phyloP scores from a whole-genome alignment of 2,797 vertebrate species.

The Scolopax bukidnonensis region DNA sequence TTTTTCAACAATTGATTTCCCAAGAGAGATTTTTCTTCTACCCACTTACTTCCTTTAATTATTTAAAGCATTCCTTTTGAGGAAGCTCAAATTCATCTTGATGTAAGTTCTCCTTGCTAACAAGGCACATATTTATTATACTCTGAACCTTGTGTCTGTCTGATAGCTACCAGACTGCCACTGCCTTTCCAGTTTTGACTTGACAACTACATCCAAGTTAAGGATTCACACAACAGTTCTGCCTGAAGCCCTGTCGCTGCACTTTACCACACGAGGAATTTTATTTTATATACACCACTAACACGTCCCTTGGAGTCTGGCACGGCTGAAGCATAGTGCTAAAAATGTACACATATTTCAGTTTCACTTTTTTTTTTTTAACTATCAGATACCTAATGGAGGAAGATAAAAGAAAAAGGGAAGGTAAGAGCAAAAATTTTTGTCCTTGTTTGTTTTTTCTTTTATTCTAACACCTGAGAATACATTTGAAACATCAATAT shows the following conservation, averaged over 20 bases:
- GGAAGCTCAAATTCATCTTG: background rate
- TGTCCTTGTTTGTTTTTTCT: background rate
- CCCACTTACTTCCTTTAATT: conserved; percentile 2
- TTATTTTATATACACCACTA: background rate
- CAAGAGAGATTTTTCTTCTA: conserved; percentile 58
- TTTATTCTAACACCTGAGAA: background rate
- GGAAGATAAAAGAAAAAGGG: background rate
- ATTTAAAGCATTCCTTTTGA: background rate
- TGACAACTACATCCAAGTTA: background rate
- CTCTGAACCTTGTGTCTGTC: background rate
- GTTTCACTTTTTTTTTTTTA: background rate
- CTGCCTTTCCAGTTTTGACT: background rate
- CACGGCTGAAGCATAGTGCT: background rate
- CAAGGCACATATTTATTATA: background rate
- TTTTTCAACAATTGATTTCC: conserved; percentile 4
- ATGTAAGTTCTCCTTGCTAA: background rate
- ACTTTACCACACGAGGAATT: background rate
- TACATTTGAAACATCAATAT: background rate
- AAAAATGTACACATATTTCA: background rate
- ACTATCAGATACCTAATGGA: background rate
- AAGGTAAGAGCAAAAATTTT: background rate
- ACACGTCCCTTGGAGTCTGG: background rate
- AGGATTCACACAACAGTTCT: background rate
- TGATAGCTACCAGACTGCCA: background rate
- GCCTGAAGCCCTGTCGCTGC: background rate